Evolutionary conservation across 2,797 vertebrate genomes (phyloP), one percentile per base, ranked within the genome.

Genomic region (Periparus ater): DNA sequence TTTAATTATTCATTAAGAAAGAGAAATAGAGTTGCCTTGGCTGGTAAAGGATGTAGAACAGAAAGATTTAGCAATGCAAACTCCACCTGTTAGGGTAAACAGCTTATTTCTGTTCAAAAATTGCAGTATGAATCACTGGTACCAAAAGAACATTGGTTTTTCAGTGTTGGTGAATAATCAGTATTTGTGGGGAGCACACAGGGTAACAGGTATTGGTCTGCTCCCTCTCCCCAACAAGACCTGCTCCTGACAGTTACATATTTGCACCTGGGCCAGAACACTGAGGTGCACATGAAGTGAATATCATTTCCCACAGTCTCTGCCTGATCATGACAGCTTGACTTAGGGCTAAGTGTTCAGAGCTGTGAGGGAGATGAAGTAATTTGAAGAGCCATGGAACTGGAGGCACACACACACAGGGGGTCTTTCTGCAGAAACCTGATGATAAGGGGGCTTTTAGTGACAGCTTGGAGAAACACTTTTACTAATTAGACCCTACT

Each of bases 301-400:
- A 50, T 19, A n/a, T 10, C 6, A n/a, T 32, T 85, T 87, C 72
- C 74, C 78, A 19, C 10, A 54, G n/a, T 4, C 29, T 72, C 42
- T 82, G 91, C 60, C 81, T 47, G 75, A 16, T 55, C 55, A 23
- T 3, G 1, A 1, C 34, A 47, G 16, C 55, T 5, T 11, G 72
- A 61, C 21, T 27, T n/a, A 12, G 65, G 54, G 50, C 34, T 20
- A 21, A 36, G 29, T 2, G 30, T 8, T 62, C 4, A 3, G 47
- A 36, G 32, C 4, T 19, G 38, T 71, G 55, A 38, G 67, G 45
- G 14, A 51, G 38, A 18, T 7, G 36, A 19, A 53, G 44, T 13
- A 6, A 4, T 1, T 8, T 13, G 32, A 57, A 45, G 25, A 72
- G 10, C 4, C 6, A 3, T 7, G 26, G 81, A 55, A 20, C 0